Evolutionary conservation across 1,140 invertebrate genomes (phyloP).

Genomic region (Drosophila parvula): DNA sequence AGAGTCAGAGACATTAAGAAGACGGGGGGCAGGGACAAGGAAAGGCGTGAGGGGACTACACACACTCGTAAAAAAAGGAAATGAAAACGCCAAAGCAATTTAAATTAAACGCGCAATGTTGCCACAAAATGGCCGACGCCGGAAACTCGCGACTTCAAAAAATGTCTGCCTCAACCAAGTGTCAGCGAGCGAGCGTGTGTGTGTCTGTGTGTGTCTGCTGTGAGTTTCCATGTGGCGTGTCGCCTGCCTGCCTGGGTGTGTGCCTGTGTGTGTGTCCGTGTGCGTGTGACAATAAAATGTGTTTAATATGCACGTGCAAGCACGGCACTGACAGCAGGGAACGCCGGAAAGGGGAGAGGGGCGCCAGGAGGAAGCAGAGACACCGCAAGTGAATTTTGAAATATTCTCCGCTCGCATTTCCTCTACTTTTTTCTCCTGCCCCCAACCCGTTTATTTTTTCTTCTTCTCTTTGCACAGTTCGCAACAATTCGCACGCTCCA

Average conservation of each 20-base stretch:
- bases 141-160: constrained; percentile 53
- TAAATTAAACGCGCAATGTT: constrained; percentile 69
- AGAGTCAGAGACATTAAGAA: constrained; percentile 4
- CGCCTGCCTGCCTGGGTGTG: constrained; percentile 4
- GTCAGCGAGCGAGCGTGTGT: constrained; percentile 22
- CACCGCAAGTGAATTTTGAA: constrained; percentile 50
- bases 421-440: neutral
- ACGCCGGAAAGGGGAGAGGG: neutral
- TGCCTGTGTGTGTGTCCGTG: constrained; percentile 29
- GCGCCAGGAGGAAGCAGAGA: neutral
- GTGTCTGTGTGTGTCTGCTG: constrained; percentile 14
- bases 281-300: constrained; percentile 70
- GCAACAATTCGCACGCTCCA: constrained; percentile 57
- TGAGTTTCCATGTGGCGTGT: constrained; percentile 16
- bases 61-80: constrained; percentile 50
- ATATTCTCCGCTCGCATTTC: constrained; percentile 23
- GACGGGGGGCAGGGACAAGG: neutral
- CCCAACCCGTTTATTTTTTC: neutral
- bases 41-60: constrained; percentile 9
- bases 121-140: constrained; percentile 54
- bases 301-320: constrained; percentile 75
- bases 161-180: constrained; percentile 51
- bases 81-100: constrained; percentile 69
- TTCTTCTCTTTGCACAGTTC: constrained; percentile 24
- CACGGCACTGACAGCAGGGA: constrained; percentile 31